phyloP scores from a whole-genome alignment of 2,888 invertebrate species.

The Eupsilia transversa region DNA sequence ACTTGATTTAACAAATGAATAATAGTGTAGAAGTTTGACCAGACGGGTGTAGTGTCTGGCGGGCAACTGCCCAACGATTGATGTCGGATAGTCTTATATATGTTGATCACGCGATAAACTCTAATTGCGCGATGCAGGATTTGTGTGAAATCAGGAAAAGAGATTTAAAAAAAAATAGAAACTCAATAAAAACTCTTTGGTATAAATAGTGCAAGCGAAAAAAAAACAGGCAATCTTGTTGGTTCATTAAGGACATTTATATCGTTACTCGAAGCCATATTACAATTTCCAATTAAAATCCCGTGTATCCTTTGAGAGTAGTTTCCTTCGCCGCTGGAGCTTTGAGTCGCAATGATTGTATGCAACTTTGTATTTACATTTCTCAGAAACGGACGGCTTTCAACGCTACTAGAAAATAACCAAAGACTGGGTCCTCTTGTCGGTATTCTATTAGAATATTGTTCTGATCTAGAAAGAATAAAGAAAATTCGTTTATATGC shows the following conservation, averaged over 20 bases:
- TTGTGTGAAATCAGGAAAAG: too few relatives aligned
- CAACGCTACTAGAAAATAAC: not conserved
- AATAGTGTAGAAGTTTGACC: too few relatives aligned
- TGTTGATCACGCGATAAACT: too few relatives aligned
- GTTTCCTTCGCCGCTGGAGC: conserved; percentile 52
- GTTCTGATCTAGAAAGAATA: too few relatives aligned
- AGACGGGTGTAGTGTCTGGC: too few relatives aligned
- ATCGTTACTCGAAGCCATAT: conserved; percentile 7
- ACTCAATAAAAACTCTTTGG: not conserved
- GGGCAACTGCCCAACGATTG: too few relatives aligned
- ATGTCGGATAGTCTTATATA: too few relatives aligned
- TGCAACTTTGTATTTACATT: conserved; percentile 13
- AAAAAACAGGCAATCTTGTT: not conserved
- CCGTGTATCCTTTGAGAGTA: conserved; percentile 34
- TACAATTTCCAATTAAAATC: conserved; percentile 74
- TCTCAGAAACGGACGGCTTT: conserved; percentile 14
- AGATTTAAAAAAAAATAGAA: not conserved
- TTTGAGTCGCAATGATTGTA: conserved; percentile 56
- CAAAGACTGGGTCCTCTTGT: not conserved
- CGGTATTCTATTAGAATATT: not conserved
- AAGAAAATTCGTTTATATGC: too few relatives aligned
- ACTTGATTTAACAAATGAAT: not conserved
- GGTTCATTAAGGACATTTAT: not conserved
- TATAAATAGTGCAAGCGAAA: not conserved
- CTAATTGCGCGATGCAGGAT: too few relatives aligned